Evolutionary conservation across 2,797 vertebrate genomes (phyloP).

Genomic region (Calcarius lapponicus): DNA sequence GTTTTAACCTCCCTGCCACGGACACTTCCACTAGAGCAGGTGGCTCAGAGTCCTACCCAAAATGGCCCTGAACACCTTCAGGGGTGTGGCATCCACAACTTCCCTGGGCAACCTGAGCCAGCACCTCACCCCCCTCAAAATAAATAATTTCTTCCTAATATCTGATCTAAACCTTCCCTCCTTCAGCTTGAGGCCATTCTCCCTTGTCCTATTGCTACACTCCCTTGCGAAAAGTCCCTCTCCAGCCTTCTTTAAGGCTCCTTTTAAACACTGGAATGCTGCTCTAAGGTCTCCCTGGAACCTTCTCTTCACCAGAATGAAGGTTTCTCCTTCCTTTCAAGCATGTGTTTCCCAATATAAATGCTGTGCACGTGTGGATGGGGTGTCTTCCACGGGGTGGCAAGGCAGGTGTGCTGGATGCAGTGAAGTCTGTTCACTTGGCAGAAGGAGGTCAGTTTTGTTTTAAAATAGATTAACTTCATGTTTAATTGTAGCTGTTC

Average conservation of each 20-base stretch:
- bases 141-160: neutral
- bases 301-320: neutral
- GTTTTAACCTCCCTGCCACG: neutral
- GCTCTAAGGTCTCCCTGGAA: neutral
- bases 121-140: neutral
- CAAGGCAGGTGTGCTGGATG: neutral
- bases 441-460: neutral
- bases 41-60: neutral
- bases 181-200: neutral
- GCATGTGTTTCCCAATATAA: neutral
- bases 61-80: neutral
- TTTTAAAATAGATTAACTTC: neutral
- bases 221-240: neutral
- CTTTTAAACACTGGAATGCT: neutral
- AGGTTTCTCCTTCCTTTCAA: neutral
- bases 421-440: neutral
- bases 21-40: neutral
- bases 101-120: neutral
- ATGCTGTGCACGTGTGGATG: rapidly evolving
- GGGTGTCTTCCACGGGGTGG: neutral
- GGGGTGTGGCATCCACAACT: neutral
- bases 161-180: neutral
- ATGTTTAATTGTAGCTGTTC: neutral
- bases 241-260: neutral
- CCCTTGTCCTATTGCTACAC: neutral